Base-by-base conservation (phyloP, 37 sponge, comb jelly and placozoan genomes). In the Cliona cf. orientalis region DNA sequence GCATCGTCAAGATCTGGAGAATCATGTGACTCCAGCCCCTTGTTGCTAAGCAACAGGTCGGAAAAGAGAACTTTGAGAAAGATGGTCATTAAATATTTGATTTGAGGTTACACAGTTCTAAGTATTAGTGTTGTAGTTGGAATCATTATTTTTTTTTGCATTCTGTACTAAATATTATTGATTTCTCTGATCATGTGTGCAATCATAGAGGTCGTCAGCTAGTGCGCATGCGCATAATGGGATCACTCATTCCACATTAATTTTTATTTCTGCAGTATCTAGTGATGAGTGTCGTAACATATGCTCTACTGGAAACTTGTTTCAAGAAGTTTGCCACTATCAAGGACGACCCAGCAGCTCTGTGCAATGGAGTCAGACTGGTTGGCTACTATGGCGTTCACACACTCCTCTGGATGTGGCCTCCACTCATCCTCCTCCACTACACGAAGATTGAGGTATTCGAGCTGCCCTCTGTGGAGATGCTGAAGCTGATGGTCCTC, bases 361-460 rank as follows among this genome's bases (percentile, higher is more conserved):
- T 85, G 1, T 23, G 41, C 12, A 93, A 93, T 44, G 66, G 84
- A 17, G 11, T 89, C 37, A 72, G 94, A 25, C 37, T 89, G 31
- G 40, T 93, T 9, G 94, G 94, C 21, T 58, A 86, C 33, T 64
- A 78, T 29, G 94, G 94, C 0, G 72, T 93, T 17, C 83, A 86
- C 73, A 71, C 86, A 26, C 53, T 91, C 46, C 26, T 81, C 23
- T 91, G 86, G 62, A 38, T 66, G 41, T 91, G 91, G 91, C 79
- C 79, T 5, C 5, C 38, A 0, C 1, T 86, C 2, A 0, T 71
- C 25, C 78, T 86, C 3, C 46, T 71, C 7, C 86, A 86, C 55
- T 86, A 34, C 57, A 34, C 79, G 14, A 73, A 73, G 23, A 22
- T 86, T 5, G 69, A 86, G 72, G 34, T 56, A 6, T 86, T 86